Conservation (phyloP, 1,140 invertebrate genomes). For the Drosophila kikkawai region DNA sequence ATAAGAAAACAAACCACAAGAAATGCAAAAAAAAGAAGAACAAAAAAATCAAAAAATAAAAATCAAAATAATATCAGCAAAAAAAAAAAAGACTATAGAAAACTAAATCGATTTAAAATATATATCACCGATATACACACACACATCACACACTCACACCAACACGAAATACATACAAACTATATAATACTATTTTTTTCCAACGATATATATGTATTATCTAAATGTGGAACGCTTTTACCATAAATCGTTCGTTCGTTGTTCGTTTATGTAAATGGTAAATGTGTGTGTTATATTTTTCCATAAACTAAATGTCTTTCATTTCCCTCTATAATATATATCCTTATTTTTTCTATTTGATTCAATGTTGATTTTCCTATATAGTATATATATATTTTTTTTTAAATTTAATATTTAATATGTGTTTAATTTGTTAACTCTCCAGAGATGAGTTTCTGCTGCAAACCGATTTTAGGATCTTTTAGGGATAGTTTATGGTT, state of each 20-base stretch:
- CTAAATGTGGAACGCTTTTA: constrained; percentile 85
- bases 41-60: constrained; percentile 28
- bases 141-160: constrained; percentile 39
- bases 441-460: not conserved
- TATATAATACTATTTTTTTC: constrained; percentile 59
- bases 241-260: constrained; percentile 84
- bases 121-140: constrained; percentile 57
- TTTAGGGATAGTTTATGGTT: not conserved
- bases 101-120: constrained; percentile 59
- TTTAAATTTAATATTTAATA: not conserved
- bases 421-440: not conserved
- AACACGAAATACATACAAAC: constrained; percentile 46
- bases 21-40: constrained; percentile 44
- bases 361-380: constrained; percentile 1
- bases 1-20: constrained; percentile 36
- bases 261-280: constrained; percentile 84
- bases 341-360: not conserved
- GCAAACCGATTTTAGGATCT: not conserved
- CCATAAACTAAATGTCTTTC: constrained; percentile 69
- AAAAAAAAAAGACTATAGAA: constrained; percentile 29
- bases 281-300: constrained; percentile 82
- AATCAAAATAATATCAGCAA: constrained; percentile 15
- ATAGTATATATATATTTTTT: not conserved
- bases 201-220: constrained; percentile 81
- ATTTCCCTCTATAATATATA: constrained; percentile 40